Percentiles rank a stretch among this genome's conserved stretches.
Evolutionary conservation across 2,113 vertebrate species (phyloP).

Genomic region (Daubentonia madagascariensis): DNA sequence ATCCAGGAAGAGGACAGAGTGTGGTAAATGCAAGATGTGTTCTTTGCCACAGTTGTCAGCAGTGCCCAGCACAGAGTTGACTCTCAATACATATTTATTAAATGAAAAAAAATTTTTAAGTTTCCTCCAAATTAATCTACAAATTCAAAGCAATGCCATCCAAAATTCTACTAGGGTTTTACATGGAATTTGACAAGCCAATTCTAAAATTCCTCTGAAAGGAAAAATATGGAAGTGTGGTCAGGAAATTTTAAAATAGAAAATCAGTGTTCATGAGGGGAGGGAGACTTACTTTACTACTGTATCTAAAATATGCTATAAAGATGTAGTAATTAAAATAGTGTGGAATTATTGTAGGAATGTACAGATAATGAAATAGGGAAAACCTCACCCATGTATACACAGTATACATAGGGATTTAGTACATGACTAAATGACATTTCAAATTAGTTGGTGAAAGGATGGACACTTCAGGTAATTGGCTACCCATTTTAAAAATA

Average conservation of each 20-base stretch:
- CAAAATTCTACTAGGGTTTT: background rate
- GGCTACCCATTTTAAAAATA: background rate
- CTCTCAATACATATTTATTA: background rate
- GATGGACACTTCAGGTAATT: background rate
- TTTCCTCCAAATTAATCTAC: background rate
- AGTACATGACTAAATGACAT: background rate
- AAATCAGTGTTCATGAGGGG: background rate
- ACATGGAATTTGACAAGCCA: background rate
- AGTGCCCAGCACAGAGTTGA: background rate
- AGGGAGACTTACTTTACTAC: background rate
- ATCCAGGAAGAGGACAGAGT: background rate
- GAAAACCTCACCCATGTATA: background rate
- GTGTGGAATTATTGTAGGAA: background rate
- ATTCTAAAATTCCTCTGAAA: slow-evolving; percentile 1
- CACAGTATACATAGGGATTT: background rate
- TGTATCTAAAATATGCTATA: background rate
- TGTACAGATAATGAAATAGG: background rate
- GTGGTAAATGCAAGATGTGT: background rate
- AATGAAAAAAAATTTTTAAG: background rate
- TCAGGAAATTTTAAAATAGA: background rate
- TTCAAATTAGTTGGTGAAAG: slow-evolving; percentile 14
- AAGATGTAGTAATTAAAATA: background rate
- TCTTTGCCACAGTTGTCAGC: background rate
- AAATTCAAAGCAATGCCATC: background rate
- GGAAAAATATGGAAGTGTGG: background rate